Percentiles rank a stretch among this genome's conserved stretches.
These are phyloP conservation scores for Syndactyla subalaris DNA, from an alignment of 2,797 vertebrate genomes.

Conservation along the genomic window DNA sequence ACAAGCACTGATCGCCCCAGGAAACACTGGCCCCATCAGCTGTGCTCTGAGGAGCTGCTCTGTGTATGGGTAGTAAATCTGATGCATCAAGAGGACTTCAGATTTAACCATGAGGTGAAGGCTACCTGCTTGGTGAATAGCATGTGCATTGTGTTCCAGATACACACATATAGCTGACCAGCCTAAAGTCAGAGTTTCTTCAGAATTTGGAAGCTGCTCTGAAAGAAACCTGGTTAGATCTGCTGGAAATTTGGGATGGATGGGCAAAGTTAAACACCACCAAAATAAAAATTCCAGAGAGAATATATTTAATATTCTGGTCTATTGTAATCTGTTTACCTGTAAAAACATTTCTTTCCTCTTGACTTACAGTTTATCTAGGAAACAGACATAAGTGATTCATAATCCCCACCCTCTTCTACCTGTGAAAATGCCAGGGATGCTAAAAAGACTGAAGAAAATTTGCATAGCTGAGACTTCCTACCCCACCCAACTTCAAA, in stretches of 20 bases:
- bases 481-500: neutral
- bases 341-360: neutral
- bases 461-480: neutral
- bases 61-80: neutral
- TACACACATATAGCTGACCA: neutral
- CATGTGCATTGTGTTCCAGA: neutral
- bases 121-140: neutral
- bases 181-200: neutral
- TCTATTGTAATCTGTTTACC: neutral
- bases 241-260: neutral
- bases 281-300: neutral
- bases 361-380: neutral
- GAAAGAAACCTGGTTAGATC: neutral
- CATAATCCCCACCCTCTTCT: neutral
- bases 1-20: neutral
- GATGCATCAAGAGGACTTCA: neutral
- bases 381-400: neutral
- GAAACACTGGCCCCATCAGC: neutral
- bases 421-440: neutral
- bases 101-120: neutral
- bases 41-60: neutral
- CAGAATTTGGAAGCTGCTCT: neutral
- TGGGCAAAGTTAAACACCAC: neutral
- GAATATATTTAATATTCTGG: neutral
- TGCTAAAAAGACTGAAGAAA: neutral